Evolutionary conservation across 2,113 vertebrate species (phyloP).

Genomic region (Lophius piscatorius): DNA sequence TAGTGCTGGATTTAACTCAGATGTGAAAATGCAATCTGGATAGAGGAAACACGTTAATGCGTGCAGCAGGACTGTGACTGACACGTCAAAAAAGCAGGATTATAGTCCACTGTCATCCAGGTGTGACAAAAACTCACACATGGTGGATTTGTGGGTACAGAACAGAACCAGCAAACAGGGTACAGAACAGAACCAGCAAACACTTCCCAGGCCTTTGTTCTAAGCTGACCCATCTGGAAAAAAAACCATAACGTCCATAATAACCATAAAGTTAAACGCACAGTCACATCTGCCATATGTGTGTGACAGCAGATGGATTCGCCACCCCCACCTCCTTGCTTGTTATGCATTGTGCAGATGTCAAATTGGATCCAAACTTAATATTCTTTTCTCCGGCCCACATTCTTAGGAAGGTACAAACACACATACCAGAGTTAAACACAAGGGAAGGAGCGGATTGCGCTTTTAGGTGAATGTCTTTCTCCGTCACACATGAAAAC

Average conservation of each 20-base stretch:
- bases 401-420: not conserved
- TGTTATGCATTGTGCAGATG: conserved; percentile 5
- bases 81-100: conserved; percentile 12
- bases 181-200: not conserved
- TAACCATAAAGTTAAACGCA: conserved; percentile 1
- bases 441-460: not conserved
- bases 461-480: not conserved
- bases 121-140: conserved; percentile 15
- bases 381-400: conserved; percentile 5
- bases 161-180: not conserved
- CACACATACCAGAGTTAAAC: conserved; percentile 9
- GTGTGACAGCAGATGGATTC: conserved; percentile 22
- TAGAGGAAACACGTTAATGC: conserved; percentile 2
- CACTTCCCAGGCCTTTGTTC: conserved; percentile 1
- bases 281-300: conserved; percentile 35
- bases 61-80: not conserved
- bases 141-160: not conserved
- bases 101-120: conserved; percentile 15
- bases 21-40: conserved; percentile 18
- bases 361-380: conserved; percentile 5
- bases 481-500: too few relatives aligned
- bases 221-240: conserved; percentile 10
- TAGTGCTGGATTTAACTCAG: too few relatives aligned
- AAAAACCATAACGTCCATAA: not conserved
- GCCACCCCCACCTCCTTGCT: not conserved